Evolutionary conservation across 1,140 invertebrate species (phyloP).

Genomic region (Asbolus verrucosus): DNA sequence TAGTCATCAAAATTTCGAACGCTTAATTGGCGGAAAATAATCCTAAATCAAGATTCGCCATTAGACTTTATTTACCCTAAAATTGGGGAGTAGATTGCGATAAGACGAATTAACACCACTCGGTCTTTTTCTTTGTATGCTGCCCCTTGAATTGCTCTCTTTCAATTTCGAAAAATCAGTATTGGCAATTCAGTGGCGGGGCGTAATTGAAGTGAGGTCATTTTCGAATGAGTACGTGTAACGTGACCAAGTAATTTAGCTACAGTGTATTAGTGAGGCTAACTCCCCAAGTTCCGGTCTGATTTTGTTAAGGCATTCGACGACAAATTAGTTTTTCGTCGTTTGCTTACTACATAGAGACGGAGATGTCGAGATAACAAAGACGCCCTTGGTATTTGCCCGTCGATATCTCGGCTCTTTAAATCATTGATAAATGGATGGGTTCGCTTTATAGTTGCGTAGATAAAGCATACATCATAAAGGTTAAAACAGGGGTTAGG

Average conservation of each 20-base stretch:
- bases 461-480: conserved; percentile 38
- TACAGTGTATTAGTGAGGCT: conserved; percentile 12
- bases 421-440: conserved; percentile 51
- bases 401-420: conserved; percentile 33
- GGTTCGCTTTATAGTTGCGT: conserved; percentile 21
- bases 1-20: conserved; percentile 30
- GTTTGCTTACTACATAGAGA: conserved; percentile 41
- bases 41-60: conserved; percentile 16
- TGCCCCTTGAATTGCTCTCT: conserved; percentile 7
- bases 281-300: conserved; percentile 40
- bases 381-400: conserved; percentile 17
- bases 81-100: conserved; percentile 26
- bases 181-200: conserved; percentile 9
- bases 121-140: conserved; percentile 1
- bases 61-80: conserved; percentile 16
- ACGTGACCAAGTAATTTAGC: conserved; percentile 37
- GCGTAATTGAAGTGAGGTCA: conserved; percentile 26
- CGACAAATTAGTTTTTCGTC: conserved; percentile 50
- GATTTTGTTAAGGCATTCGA: conserved; percentile 48
- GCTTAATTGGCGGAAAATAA: conserved; percentile 38
- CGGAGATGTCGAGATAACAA: conserved; percentile 35
- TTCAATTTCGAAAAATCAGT: conserved; percentile 19
- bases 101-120: conserved; percentile 27
- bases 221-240: conserved; percentile 11
- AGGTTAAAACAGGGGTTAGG: conserved; percentile 40